Evolutionary conservation across 2,888 invertebrate genomes (phyloP), one percentile per base, ranked within the genome.

Genomic region (Rutpela maculata): DNA sequence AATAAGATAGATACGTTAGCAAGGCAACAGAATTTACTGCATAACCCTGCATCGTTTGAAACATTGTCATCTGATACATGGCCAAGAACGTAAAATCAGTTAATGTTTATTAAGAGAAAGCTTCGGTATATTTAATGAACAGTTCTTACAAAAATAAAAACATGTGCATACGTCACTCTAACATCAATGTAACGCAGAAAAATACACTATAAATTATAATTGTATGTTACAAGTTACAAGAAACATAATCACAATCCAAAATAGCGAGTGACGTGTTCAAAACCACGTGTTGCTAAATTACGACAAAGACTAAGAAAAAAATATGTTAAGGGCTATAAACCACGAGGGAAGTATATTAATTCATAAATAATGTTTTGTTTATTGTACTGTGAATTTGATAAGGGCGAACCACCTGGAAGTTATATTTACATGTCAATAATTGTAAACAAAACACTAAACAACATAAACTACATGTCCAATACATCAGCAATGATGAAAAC

Each of bases 401-500:
- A 50, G 50, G n/a, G 12, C 1, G 6, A n/a, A 50, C 50, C 15
- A n/a, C 6, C n/a, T 50, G n/a, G 2, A 50, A n/a, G n/a, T 50
- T 0, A n/a, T 50, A 50, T 50, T 50, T 50, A 50, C 50, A 50
- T 50, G n/a, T 50, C n/a, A 50, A 50, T 50, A 50, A n/a, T 4
- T n/a, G 50, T 50, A 50, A 50, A 50, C 50, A 50, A 50, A 50
- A 50, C 50, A n/a, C 31, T 17, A 50, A 50, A 50, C 43, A 43
- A 43, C 15, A 50, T n/a, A 50, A 50, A 50, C 50, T 50, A 50
- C 50, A 0, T n/a, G n/a, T 50, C 5, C n/a, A 50, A 0, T 50
- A n/a, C n/a, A 50, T 50, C 50, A 50, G 50, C 50, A 50, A 50
- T n/a, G n/a, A 50, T 50, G 50, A 50, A 50, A 50, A 50, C 50